Evolutionary conservation across 1,140 invertebrate genomes (phyloP).

Genomic region (Epicauta chinensis): DNA sequence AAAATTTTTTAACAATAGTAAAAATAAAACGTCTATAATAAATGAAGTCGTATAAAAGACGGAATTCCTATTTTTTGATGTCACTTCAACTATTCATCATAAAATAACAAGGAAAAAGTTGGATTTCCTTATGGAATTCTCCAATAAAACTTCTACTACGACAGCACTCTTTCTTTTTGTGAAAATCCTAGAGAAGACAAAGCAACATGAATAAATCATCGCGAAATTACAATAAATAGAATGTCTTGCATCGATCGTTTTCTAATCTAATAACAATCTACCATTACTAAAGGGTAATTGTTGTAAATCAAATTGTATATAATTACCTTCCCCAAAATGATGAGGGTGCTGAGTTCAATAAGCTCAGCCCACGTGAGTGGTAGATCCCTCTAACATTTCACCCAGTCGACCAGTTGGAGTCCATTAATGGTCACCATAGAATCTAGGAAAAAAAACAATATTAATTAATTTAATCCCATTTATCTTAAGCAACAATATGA

Average conservation of each 20-base stretch:
- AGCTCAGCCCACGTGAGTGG: constrained; percentile 25
- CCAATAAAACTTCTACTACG: neutral
- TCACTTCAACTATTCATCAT: neutral
- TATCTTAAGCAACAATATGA: neutral
- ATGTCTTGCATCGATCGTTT: neutral
- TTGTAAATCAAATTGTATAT: constrained; percentile 4
- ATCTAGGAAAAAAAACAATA: too few species aligned
- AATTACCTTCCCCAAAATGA: constrained; percentile 26
- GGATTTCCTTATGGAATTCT: neutral
- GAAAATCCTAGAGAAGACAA: neutral
- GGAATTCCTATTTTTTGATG: neutral
- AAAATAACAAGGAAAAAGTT: neutral
- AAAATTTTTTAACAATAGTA: neutral
- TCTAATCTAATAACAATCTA: neutral
- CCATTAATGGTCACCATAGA: neutral
- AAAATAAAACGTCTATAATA: constrained; percentile 1
- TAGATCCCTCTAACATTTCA: constrained; percentile 20
- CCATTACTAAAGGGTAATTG: neutral
- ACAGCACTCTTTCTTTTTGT: neutral
- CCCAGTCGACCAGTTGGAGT: neutral
- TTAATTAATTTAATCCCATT: too few species aligned
- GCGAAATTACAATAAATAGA: neutral
- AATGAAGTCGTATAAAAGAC: neutral
- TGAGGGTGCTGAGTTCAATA: constrained; percentile 19
- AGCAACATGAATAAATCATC: neutral